Base-by-base conservation (phyloP, 1,140 invertebrate genomes). In the Trichoplusia ni region DNA sequence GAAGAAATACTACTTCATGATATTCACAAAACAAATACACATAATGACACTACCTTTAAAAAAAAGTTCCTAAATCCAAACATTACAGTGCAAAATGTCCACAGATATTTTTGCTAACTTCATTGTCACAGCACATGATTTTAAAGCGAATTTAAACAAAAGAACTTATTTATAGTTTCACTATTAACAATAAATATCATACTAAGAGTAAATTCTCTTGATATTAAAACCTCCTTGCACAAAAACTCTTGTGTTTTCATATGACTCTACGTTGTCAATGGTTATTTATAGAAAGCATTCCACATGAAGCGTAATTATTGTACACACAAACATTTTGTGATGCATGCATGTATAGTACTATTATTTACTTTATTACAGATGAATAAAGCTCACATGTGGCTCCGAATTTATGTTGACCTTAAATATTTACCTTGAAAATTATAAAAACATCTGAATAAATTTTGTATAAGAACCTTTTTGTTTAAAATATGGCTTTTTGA, bases 251-350 rank as follows among this genome's bases (percentile, higher is more conserved):
- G 71, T 72, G 73, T 70, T 60, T 65, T 68, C 77, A 76, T 73
- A 77, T 70, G 73, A 72, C 69, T 70, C 54, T 71, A 75, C 72
- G 75, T 75, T 75, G 74, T 73, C 72, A 81, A 77, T 81, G 72
- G 75, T 77, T 89, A 89, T 86, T 84, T 82, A 81, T 89, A 89
- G 83, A 83, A 74, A 83, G 66, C 82, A 77, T 79, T 79, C 84
- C 81, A 86, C 81, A 77, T 88, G 78, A 82, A 77, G 72, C 66
- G 71, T 76, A 69, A 67, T n/a, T n/a, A n/a, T 74, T 65, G 61
- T 71, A 73, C 68, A 78, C 75, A 54, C 51, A 54, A 54, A 54
- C 51, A 54, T 49, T 47, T 31, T 49, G 46, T 49, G 46, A 35
- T n/a, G 35, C 33, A 4, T 51, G 1, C 18, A 35, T 16, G 29